These are phyloP conservation scores for Probosciger aterrimus DNA, from an alignment of 2,113 vertebrate genomes.

Conservation along the genomic window DNA sequence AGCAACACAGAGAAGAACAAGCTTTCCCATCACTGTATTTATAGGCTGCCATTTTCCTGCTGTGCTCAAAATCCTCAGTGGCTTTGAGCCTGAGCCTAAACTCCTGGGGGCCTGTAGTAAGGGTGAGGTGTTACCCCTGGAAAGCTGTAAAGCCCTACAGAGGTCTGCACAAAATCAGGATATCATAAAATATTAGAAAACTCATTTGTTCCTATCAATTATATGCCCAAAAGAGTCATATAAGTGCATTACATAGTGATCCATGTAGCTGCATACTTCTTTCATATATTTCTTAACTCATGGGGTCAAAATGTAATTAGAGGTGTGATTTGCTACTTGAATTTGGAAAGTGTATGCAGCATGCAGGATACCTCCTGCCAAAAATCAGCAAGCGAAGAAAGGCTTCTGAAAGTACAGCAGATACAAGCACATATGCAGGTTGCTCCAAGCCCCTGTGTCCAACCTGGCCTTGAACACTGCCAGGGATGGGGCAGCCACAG, in stretches of 20 bases:
- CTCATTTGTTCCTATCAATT: neutral
- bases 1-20: neutral
- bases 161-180: neutral
- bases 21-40: accelerated
- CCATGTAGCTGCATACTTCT: neutral
- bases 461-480: neutral
- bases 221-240: neutral
- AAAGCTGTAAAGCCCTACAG: neutral
- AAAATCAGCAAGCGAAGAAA: neutral
- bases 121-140: neutral
- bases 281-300: neutral
- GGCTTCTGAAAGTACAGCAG: neutral
- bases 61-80: accelerated
- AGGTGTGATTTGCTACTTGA: neutral
- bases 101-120: neutral
- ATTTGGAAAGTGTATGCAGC: neutral
- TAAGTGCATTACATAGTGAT: neutral
- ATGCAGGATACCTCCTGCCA: neutral
- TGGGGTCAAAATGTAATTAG: neutral
- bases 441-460: neutral
- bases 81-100: neutral
- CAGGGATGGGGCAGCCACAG: neutral
- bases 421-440: accelerated
- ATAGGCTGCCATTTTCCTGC: neutral
- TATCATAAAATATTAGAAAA: neutral